Evolutionary conservation across 2,113 vertebrate species (phyloP).

Genomic region (Alces alces): DNA sequence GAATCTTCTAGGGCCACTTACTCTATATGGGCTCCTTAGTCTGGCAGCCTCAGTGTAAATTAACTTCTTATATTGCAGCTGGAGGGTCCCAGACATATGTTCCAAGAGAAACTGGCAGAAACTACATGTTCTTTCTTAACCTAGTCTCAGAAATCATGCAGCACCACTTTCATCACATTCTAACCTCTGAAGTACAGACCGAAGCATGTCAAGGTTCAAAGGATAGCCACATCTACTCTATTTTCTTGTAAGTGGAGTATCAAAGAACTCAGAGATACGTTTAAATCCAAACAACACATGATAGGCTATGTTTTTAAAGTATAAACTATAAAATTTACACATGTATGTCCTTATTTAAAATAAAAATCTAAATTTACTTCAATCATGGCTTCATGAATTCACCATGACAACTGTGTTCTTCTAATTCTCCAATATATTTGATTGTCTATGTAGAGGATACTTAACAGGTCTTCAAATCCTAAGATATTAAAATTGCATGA

Average conservation of each 20-base stretch:
- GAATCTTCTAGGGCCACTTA: neutral
- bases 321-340: neutral
- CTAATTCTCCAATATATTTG: neutral
- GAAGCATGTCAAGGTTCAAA: neutral
- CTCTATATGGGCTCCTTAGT: rapidly evolving
- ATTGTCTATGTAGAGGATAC: neutral
- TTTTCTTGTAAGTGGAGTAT: neutral
- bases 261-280: neutral
- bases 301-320: neutral
- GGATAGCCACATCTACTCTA: rapidly evolving
- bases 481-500: neutral
- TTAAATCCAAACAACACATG: neutral
- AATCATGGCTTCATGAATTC: neutral
- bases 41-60: neutral
- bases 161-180: neutral
- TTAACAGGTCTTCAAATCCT: neutral
- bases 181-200: neutral
- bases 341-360: neutral
- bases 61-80: neutral
- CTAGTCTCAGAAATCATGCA: neutral
- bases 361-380: neutral
- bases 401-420: neutral
- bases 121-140: neutral
- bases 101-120: neutral
- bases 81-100: no score